These are phyloP conservation scores for Proterorhinus semilunaris DNA, from an alignment of 2,113 vertebrate species.

Conservation along the genomic window DNA sequence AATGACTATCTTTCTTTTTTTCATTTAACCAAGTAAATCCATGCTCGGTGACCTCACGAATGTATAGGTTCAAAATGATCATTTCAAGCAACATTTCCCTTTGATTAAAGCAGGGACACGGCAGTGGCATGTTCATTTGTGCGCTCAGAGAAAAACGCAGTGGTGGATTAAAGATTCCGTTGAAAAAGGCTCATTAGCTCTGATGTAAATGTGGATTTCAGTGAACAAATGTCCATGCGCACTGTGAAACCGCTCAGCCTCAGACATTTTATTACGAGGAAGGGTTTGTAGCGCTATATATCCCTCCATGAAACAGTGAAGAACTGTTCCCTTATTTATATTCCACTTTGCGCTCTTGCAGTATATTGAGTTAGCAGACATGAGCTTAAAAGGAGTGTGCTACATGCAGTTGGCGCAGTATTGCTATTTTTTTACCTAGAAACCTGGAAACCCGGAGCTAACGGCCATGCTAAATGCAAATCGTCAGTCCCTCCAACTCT, in stretches of 20 bases:
- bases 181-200: neutral
- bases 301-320: neutral
- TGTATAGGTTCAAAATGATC: neutral
- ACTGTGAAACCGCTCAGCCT: neutral
- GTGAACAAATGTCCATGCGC: neutral
- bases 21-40: no score
- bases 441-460: no score
- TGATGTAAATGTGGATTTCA: neutral
- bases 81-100: constrained; percentile 4
- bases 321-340: no score
- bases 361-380: no score
- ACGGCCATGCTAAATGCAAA: no score
- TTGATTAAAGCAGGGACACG: constrained; percentile 1
- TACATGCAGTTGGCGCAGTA: no score
- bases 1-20: no score
- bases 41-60: neutral
- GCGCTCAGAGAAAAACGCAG: neutral
- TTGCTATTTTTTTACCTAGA: no score
- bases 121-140: constrained; percentile 5
- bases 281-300: neutral
- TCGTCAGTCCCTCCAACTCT: no score
- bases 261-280: neutral
- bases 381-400: no score
- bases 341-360: no score
- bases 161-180: neutral